Base-by-base conservation (phyloP, 2,113 vertebrate species). In the Rallus limicola region DNA sequence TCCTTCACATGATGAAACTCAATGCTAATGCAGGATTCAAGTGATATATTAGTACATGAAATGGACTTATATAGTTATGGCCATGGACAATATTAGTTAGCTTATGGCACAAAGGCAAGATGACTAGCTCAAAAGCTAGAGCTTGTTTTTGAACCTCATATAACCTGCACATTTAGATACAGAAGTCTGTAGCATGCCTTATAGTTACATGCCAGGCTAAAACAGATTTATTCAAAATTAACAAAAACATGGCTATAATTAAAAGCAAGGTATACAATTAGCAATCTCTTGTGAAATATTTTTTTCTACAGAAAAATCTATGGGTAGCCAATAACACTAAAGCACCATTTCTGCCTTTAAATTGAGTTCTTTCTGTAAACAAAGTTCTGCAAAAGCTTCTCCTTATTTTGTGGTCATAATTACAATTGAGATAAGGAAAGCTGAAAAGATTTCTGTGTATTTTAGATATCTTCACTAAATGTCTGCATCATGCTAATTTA, bases 271-370 rank as follows among this genome's bases (percentile, higher is more conserved):
- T 9, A 78, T 7, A 42, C 25, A 63, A 79, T 89, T 5, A 83
- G 1, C 50, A 77, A 24, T 14, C 48, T 69, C 29, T 72, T 23
- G 63, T 13, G 55, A 86, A 11, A 16, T 81, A 68, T 50, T 55
- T 90, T 72, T 59, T 95, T 80, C 91, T 82, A 55, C 52, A 85
- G 68, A 63, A 72, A 94, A 95, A 88, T 6, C 82, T 91, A 53
- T 60, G 34, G 33, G 80, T 40, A 60, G 53, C 80, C 52, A 93
- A 84, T 17, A 56, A 56, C 42, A 82, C 78, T 78, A 40, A 40
- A 92, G 17, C 28, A 78, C 6, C 5, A 25, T 59, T 89, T 82
- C 76, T 36, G 67, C 53, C 36, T 50, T 68, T 65, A 50, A 71
- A 89, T 5, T 19, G 28, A 53, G 42, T 21, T 72, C 59, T 60